Base-by-base conservation (phyloP, 1,140 invertebrate species). In the Venustaconcha ellipsiformis region DNA sequence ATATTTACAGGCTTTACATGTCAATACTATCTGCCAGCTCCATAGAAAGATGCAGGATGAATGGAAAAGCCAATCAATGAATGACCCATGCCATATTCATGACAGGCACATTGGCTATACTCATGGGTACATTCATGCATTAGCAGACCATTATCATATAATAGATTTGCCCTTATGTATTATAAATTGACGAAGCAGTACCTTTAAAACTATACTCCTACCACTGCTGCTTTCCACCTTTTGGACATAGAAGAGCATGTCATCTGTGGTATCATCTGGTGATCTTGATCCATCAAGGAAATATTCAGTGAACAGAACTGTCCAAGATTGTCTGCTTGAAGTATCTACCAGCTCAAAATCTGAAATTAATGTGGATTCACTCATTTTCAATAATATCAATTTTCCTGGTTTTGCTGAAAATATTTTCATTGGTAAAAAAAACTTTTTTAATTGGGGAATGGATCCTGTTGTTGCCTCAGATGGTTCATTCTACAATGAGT, bases 231-330 rank as follows among this genome's bases (percentile, higher is more conserved):
- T 85, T 59, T 80, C 83, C 37, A 95, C 95, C 88, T 98, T 98
- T 70, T 96, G 92, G 26, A 99, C 96, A 91, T 98, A 99, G 90
- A 99, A 99, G 66, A 99, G 90, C 83, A 99, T 92, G 89, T 99
- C 97, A 91, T 99, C 97, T 84, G 95, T 94, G 88, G 96, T 96
- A 62, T 94, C 93, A 82, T 89, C 86, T 82, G 93, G 93, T 18
- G 81, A 75, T 15, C 71, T 73, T 57, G 86, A 83, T 83, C 95
- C 94, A 67, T 97, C 97, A 14, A 98, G 91, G 89, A 99, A 99
- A 91, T 98, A 95, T 12, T 96, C 92, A 63, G 97, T 95, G 90
- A 99, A 99, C 70, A 99, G 91, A 90, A 97, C 95, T 56, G 96
- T 98, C 97, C 97, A 99, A 89, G 98, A 98, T 15, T 68, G 73